Conservation (phyloP, 2,888 invertebrate genomes). For the Erebia epiphron region DNA sequence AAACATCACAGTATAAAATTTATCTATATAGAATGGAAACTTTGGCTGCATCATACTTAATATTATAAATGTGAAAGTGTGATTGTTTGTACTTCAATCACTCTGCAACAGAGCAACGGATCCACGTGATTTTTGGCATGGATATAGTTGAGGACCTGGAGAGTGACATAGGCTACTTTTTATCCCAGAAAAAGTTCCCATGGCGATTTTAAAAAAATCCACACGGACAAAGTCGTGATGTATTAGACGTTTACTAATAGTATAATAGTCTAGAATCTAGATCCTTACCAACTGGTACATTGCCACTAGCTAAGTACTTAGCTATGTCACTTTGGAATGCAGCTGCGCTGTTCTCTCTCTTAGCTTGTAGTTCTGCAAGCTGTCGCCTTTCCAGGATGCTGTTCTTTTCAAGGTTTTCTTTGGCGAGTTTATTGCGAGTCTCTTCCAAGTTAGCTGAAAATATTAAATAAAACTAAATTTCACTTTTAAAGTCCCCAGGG, state of each 20-base stretch:
- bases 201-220: no score
- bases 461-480: neutral
- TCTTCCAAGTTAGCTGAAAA: conserved; percentile 68
- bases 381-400: conserved; percentile 60
- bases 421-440: conserved; percentile 61
- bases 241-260: no score
- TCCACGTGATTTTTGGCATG: no score
- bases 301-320: conserved; percentile 64
- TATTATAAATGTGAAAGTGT: no score
- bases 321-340: conserved; percentile 73
- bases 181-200: neutral
- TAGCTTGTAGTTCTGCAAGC: conserved; percentile 64
- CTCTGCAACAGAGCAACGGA: no score
- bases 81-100: no score
- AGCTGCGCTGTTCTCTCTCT: conserved; percentile 61
- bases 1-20: no score
- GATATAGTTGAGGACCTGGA: no score
- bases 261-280: neutral
- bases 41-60: no score
- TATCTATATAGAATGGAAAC: no score
- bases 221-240: no score
- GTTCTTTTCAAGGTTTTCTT: conserved; percentile 58
- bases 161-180: no score
- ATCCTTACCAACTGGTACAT: conserved; percentile 56
- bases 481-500: neutral